A percentile compares a stretch with the other conserved stretches of the same genome.
phyloP scores from a whole-genome alignment of 1,140 invertebrate genomes.

The Rhagoletis pomonella region DNA sequence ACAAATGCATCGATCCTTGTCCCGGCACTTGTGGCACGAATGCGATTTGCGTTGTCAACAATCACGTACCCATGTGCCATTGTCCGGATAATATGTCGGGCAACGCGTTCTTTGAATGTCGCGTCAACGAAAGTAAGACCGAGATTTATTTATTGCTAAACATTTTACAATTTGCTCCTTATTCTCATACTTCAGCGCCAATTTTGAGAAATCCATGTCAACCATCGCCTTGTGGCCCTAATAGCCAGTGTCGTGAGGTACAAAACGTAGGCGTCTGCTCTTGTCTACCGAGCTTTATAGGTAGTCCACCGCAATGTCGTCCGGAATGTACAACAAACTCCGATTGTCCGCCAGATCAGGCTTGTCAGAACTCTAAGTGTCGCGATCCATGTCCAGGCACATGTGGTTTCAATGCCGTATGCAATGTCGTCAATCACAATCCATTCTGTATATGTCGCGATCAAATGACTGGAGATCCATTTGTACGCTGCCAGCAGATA shows the following conservation, averaged over 20 bases:
- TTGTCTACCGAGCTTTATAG: conserved; percentile 81
- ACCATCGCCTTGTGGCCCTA: conserved; percentile 86
- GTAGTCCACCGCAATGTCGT: conserved; percentile 83
- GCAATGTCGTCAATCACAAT: conserved; percentile 78
- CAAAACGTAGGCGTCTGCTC: conserved; percentile 85
- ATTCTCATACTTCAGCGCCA: conserved; percentile 69
- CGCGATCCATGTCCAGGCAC: conserved; percentile 85
- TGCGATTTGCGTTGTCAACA: conserved; percentile 84
- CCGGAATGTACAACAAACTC: conserved; percentile 86
- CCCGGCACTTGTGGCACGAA: conserved; percentile 86
- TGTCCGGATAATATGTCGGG: conserved; percentile 85
- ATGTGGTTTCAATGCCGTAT: conserved; percentile 81
- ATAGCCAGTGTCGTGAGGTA: conserved; percentile 84
- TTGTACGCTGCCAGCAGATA: conserved; percentile 77
- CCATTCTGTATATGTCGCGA: conserved; percentile 79
- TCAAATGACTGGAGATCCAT: conserved; percentile 80
- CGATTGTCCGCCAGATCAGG: conserved; percentile 82
- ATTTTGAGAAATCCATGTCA: conserved; percentile 78
- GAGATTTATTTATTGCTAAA: conserved; percentile 55
- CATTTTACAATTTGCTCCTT: conserved; percentile 71
- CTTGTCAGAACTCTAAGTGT: conserved; percentile 87
- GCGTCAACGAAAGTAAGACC: conserved; percentile 74
- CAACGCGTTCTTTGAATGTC: conserved; percentile 78
- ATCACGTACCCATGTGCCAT: conserved; percentile 85
- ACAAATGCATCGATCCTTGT: conserved; percentile 88